Percentiles rank a stretch among this genome's conserved stretches.
Evolutionary conservation across 1,140 invertebrate species (phyloP).

Genomic region (Papilio aristodemus): DNA sequence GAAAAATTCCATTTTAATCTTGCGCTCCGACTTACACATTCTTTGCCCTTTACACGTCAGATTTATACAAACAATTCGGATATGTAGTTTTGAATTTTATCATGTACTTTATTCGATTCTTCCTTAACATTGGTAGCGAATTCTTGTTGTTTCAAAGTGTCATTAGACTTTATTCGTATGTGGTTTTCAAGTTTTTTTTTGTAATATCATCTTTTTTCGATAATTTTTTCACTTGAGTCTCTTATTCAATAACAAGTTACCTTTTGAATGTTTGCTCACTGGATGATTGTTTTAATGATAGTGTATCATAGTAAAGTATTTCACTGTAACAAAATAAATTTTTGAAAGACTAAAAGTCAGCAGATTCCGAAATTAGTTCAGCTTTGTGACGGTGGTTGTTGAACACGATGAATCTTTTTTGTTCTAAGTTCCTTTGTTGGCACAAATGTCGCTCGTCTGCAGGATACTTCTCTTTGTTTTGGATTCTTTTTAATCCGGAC

Average conservation of each 20-base stretch:
- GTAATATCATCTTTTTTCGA: too few species aligned
- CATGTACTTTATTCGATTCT: slow-evolving; percentile 36
- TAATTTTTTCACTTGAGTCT: too few species aligned
- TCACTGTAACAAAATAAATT: slow-evolving; percentile 58
- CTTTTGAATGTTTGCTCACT: not conserved
- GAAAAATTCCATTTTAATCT: slow-evolving; percentile 65
- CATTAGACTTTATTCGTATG: too few species aligned
- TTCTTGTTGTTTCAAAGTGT: not conserved
- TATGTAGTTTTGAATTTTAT: slow-evolving; percentile 12
- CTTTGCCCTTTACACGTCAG: slow-evolving; percentile 41
- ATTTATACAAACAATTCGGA: slow-evolving; percentile 41
- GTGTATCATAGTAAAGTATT: slow-evolving; percentile 24
- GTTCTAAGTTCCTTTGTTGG: slow-evolving; percentile 38
- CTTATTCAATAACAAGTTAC: too few species aligned
- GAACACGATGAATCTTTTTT: slow-evolving; percentile 50
- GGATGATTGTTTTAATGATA: not conserved
- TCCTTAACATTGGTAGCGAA: not conserved
- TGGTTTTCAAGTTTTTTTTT: too few species aligned
- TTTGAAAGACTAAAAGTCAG: slow-evolving; percentile 54
- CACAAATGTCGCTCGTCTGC: slow-evolving; percentile 29
- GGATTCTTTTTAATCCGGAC: slow-evolving; percentile 13
- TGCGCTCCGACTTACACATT: slow-evolving; percentile 38
- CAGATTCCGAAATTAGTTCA: slow-evolving; percentile 64
- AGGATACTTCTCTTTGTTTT: slow-evolving; percentile 15
- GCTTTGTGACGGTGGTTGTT: slow-evolving; percentile 57